Conservation (phyloP, 2,113 vertebrate species). For the Xenopus laevis region DNA sequence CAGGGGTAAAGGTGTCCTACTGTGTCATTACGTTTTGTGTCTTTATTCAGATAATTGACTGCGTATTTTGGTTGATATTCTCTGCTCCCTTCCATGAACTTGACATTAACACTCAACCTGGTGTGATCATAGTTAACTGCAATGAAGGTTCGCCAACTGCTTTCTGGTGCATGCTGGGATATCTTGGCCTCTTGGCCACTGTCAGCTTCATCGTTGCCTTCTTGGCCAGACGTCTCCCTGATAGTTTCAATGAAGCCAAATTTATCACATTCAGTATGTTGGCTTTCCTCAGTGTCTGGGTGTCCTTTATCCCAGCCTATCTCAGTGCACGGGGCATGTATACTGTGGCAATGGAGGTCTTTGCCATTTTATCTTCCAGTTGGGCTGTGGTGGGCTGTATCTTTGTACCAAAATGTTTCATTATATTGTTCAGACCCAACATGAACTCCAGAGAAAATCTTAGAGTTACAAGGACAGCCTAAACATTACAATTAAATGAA, state of each 20-base stretch:
- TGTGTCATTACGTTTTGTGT: background rate
- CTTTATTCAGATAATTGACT: slow-evolving; percentile 11
- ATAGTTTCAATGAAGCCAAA: slow-evolving; percentile 47
- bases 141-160: slow-evolving; percentile 11
- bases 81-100: slow-evolving; percentile 26
- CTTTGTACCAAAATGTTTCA: too few species aligned
- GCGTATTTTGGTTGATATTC: slow-evolving; percentile 11
- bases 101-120: background rate
- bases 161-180: slow-evolving; percentile 14
- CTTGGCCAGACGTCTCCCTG: slow-evolving; percentile 35
- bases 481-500: too few species aligned
- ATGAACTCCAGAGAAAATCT: too few species aligned
- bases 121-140: slow-evolving; percentile 5
- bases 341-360: slow-evolving; percentile 10
- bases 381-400: background rate
- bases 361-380: slow-evolving; percentile 10
- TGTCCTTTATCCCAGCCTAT: slow-evolving; percentile 22
- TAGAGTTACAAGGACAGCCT: too few species aligned
- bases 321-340: slow-evolving; percentile 12
- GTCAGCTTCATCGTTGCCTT: slow-evolving; percentile 24
- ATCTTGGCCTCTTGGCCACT: slow-evolving; percentile 9
- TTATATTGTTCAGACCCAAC: too few species aligned
- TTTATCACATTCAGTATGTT: slow-evolving; percentile 48
- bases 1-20: slow-evolving; percentile 13
- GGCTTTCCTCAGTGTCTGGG: slow-evolving; percentile 41